Base-by-base conservation (phyloP, 37 sponge, comb jelly and placozoan species). In the Axinella damicornis region DNA sequence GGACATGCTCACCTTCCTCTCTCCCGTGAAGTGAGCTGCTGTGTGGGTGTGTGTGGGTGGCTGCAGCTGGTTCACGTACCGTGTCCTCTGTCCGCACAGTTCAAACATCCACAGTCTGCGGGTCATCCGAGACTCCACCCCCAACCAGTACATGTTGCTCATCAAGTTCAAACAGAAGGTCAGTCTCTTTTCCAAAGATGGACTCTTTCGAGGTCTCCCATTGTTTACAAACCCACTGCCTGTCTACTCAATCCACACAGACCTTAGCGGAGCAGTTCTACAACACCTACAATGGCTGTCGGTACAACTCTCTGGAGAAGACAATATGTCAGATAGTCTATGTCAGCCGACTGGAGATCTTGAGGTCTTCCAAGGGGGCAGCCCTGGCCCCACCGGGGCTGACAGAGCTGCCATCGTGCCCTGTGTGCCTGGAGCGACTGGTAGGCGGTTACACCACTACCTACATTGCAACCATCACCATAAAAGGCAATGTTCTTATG, bases 371-470 rank as follows among this genome's bases (percentile, higher is more conserved):
- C 0, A 63, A 82, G 53, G 92, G 85, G 11, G 86, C 86, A 14
- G 40, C 85, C 17, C 61, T 81, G 22, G 78, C 88, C 28, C 0
- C 46, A 0, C 56, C 70, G 0, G 90, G 93, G 28, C 69, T 90
- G 40, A 88, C 87, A 12, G 99, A 98, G 67, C 85, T 98, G 28
- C 99, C 99, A 6, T 87, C 79, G 15, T 98, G 99, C 77, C 95
- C 99, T 64, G 99, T 98, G 18, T 98, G 99, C 67, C 73, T 98
- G 41, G 99, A 98, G 65, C 86, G 70, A 52, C 66, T 96, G 65
- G 96, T 93, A 61, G 62, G 83, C 46, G 9, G 27, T 19, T n/a
- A n/a, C 67, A 15, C 67, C 67, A n/a, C 67, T 22, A 56, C 57
- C 57, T 15, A 56, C 18, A 56, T 56, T 56, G 15, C 57, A 20